Evolutionary conservation across 2,797 vertebrate species (phyloP), one percentile per base, ranked within the genome.

Genomic region (Taenioides sp.): DNA sequence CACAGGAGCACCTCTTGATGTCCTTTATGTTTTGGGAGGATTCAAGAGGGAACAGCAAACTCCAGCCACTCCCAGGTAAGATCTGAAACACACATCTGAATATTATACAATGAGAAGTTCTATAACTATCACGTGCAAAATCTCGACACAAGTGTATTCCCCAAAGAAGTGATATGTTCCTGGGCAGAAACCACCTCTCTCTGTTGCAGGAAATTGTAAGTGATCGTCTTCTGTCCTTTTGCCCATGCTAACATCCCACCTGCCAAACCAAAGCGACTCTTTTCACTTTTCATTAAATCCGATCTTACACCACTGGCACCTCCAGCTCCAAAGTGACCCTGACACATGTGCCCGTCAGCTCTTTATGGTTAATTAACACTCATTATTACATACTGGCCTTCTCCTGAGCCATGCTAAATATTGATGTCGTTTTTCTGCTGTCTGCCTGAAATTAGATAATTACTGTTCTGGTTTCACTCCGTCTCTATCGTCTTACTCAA

Each of bases 181-280:
- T 40, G 34, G 4, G 18, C 40, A 49, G 23, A 37, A 54, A 66
- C 40, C 47, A 28, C 17, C 27, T 34, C 68, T 62, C 64, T 57
- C 27, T 28, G 2, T 65, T 57, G 69, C 16, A 17, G 57, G n/a
- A 25, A 40, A 67, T 34, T 31, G 25, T 60, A 9, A 67, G 50
- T 52, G 63, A 66, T 72, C 71, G 27, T 70, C 52, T 55, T 52
- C 61, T 59, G 67, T 71, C 65, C 64, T 62, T n/a, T 1, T 69
- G 69, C 81, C 75, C 64, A 70, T 28, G 63, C 70, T 63, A 80
- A 80, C 73, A 81, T 65, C 6, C 43, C 49, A 40, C 7, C 12
- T 4, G 77, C 84, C 79, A 83, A 80, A 54, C 34, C 75, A 86
- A 78, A 83, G 76, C 76, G 68, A 43, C 63, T 3, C 34, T 66